phyloP scores from a whole-genome alignment of 2,113 vertebrate genomes.

The Cynopterus brachyotis region DNA sequence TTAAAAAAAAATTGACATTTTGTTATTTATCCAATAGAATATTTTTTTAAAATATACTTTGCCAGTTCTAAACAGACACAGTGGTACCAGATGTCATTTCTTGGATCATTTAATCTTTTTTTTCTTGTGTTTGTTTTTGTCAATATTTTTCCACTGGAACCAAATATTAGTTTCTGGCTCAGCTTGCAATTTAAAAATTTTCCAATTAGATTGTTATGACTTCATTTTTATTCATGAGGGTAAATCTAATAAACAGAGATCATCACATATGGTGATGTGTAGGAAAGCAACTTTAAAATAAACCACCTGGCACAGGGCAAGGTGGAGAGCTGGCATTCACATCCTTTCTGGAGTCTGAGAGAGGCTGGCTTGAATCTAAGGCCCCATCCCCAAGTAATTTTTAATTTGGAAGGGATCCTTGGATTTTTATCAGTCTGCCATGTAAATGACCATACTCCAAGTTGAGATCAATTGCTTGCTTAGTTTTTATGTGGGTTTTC shows the following conservation, averaged over 20 bases:
- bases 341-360: not conserved
- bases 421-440: not conserved
- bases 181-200: slow-evolving; percentile 59
- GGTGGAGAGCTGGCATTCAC: not conserved
- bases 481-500: not conserved
- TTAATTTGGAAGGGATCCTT: not conserved
- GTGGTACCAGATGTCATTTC: slow-evolving; percentile 41
- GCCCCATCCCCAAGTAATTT: not conserved
- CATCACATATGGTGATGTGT: not conserved
- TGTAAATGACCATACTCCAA: not conserved
- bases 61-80: slow-evolving; percentile 22
- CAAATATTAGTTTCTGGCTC: slow-evolving; percentile 59
- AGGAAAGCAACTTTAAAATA: slow-evolving; percentile 30
- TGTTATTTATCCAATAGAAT: slow-evolving; percentile 39
- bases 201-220: slow-evolving; percentile 65
- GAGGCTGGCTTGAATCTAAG: not conserved
- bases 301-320: not conserved
- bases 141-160: slow-evolving; percentile 66
- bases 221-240: slow-evolving; percentile 72
- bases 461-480: not conserved
- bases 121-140: slow-evolving; percentile 53
- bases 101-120: slow-evolving; percentile 44
- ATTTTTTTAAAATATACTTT: not conserved
- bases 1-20: slow-evolving; percentile 2
- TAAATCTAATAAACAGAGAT: slow-evolving; percentile 57